Conservation (phyloP, 2,113 vertebrate species). For the Odocoileus virginianus region DNA sequence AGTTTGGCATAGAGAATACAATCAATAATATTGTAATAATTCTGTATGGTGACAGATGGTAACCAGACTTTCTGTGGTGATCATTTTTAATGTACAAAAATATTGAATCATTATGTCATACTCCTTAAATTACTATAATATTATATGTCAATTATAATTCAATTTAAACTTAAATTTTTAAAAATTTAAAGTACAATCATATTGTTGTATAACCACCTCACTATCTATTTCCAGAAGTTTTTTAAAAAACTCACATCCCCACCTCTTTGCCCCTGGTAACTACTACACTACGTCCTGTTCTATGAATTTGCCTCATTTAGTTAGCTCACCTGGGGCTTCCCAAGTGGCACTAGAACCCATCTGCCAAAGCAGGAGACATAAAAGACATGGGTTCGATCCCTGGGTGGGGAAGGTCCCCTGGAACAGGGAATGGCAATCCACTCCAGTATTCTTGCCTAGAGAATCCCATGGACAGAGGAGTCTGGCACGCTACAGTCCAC, state of each 20-base stretch:
- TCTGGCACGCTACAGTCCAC: neutral
- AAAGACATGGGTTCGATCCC: neutral
- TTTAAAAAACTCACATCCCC: neutral
- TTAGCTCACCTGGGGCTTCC: neutral
- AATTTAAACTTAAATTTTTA: neutral
- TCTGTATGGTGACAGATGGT: neutral
- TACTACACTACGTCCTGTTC: neutral
- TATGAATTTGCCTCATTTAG: neutral
- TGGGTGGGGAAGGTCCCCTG: neutral
- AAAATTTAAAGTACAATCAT: neutral
- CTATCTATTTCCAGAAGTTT: neutral
- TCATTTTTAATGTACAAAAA: neutral
- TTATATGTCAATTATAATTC: neutral
- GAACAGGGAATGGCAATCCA: neutral
- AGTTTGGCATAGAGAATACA: neutral
- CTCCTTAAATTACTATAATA: neutral
- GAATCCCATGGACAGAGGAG: neutral
- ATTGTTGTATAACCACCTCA: neutral
- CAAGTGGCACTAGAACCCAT: rapidly evolving
- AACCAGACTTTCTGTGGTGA: neutral
- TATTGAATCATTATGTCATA: neutral
- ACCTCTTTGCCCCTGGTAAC: neutral
- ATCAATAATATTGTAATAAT: neutral
- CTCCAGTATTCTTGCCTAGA: neutral
- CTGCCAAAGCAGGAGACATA: neutral